A percentile compares a stretch with the other conserved stretches of the same genome.
Evolutionary conservation across 2,113 vertebrate species (phyloP).

Genomic region (rat (Rattus norvegicus)): GRCr8 NC_086026.1:62621501-62622000

Average conservation of each 20-base stretch:
- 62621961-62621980: background rate
- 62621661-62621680: background rate
- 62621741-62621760: background rate
- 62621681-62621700: background rate
- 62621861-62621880: background rate
- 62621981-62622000: background rate
- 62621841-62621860: background rate
- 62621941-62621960: background rate
- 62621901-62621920: background rate
- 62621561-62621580: background rate
- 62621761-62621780: background rate
- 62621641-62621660: background rate
- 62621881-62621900: background rate
- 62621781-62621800: background rate
- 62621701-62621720: background rate
- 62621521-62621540: background rate
- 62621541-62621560: background rate
- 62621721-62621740: background rate
- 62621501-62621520: constrained; percentile 30
- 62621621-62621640: background rate
- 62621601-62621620: background rate
- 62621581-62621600: background rate
- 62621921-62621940: background rate
- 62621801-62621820: background rate
- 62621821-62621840: background rate